Conservation (phyloP, 2,113 vertebrate genomes). For the Camelus dromedarius region DNA sequence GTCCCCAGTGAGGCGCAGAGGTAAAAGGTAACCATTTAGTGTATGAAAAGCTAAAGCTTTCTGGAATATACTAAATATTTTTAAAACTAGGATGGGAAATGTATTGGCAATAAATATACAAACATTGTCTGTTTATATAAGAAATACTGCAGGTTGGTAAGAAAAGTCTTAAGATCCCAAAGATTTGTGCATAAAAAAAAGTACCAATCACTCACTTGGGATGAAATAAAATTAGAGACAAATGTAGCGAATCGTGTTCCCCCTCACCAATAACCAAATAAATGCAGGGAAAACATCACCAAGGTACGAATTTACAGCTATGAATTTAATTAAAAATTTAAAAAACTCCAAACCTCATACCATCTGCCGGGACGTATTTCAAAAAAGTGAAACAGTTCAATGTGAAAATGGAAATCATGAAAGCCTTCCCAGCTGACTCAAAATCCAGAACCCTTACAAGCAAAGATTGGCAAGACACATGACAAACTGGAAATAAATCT, state of each 20-base stretch:
- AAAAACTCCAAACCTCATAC: background rate
- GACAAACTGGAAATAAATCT: background rate
- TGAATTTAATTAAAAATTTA: background rate
- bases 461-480: background rate
- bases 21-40: background rate
- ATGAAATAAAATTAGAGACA: background rate
- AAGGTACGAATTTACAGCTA: background rate
- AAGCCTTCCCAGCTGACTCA: background rate
- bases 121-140: background rate
- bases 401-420: background rate
- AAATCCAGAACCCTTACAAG: background rate
- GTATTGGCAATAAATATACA: background rate
- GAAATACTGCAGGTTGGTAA: background rate
- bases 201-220: background rate
- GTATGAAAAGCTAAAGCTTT: background rate
- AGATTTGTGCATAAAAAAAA: background rate
- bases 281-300: background rate
- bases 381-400: background rate
- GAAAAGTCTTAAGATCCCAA: background rate
- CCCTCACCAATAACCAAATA: background rate
- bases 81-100: background rate
- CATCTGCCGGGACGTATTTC: background rate
- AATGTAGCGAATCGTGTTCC: background rate
- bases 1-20: background rate
- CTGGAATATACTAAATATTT: background rate